phyloP scores from a whole-genome alignment of 1,140 invertebrate genomes.

The Apis cerana region DNA sequence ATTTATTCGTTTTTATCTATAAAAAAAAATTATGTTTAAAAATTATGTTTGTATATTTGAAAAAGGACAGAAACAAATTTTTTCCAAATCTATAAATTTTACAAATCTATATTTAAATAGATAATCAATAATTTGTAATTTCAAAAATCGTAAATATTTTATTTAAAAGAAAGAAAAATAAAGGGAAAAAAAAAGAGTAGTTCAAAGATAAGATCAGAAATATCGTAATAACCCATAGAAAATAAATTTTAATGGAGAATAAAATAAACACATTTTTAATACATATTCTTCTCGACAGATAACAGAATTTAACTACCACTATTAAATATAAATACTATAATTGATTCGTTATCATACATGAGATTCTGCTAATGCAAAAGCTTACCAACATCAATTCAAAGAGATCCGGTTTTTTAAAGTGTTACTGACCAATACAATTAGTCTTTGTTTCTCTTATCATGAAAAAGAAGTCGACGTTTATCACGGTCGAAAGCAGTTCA shows the following conservation, averaged over 20 bases:
- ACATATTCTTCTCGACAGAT: neutral
- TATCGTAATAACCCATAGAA: neutral
- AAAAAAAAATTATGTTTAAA: too few relatives aligned
- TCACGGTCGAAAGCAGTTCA: slow-evolving; percentile 4
- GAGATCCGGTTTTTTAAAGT: slow-evolving; percentile 23
- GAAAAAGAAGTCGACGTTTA: slow-evolving; percentile 23
- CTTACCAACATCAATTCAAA: neutral
- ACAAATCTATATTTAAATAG: too few relatives aligned
- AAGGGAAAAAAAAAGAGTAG: neutral
- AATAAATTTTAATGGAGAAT: neutral
- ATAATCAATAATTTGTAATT: too few relatives aligned
- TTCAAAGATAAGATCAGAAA: neutral
- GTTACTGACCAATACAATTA: slow-evolving; percentile 44
- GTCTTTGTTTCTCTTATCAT: slow-evolving; percentile 39
- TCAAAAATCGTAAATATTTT: neutral
- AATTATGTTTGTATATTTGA: too few relatives aligned
- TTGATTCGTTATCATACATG: slow-evolving; percentile 29
- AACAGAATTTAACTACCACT: neutral
- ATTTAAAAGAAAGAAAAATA: neutral
- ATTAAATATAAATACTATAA: slow-evolving; percentile 3
- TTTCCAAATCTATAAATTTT: too few relatives aligned
- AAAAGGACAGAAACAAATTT: too few relatives aligned
- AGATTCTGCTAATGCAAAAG: slow-evolving; percentile 21
- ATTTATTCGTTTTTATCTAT: too few relatives aligned
- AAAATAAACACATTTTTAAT: neutral